A percentile compares a stretch with the other conserved stretches of the same genome.
These are phyloP conservation scores for Drosophila grimshawi DNA, from an alignment of 1,140 invertebrate species.

Conservation along the genomic window DNA sequence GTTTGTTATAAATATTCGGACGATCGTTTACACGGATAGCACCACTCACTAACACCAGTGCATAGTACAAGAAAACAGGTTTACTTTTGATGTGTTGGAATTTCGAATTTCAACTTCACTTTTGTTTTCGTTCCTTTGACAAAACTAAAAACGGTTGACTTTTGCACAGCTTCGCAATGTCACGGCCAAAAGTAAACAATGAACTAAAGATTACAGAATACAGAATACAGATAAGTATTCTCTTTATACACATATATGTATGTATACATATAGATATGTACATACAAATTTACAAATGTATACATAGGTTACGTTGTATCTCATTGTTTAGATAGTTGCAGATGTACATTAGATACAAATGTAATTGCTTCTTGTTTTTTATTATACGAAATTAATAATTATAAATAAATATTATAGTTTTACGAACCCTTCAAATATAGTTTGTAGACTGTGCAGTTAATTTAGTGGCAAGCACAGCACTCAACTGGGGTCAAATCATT, in stretches of 20 bases:
- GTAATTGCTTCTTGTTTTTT: not conserved
- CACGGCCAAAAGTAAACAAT: constrained; percentile 53
- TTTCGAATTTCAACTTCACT: constrained; percentile 58
- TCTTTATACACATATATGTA: not conserved
- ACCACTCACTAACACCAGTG: constrained; percentile 33
- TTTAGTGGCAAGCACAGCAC: constrained; percentile 16
- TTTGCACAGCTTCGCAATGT: constrained; percentile 31
- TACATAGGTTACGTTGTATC: not conserved
- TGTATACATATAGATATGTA: not conserved
- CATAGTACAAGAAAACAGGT: constrained; percentile 50
- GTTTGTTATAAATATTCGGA: constrained; percentile 40
- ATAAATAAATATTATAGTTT: not conserved
- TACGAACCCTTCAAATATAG: not conserved
- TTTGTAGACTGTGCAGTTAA: constrained; percentile 2
- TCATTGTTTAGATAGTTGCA: not conserved
- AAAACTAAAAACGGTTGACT: constrained; percentile 52
- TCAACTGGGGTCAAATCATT: constrained; percentile 52
- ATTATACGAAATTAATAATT: constrained; percentile 1
- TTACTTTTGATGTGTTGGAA: constrained; percentile 30
- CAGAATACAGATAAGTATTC: not conserved
- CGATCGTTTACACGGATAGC: constrained; percentile 45
- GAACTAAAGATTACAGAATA: constrained; percentile 9
- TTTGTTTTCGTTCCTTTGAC: constrained; percentile 59
- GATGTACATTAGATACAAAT: too few species aligned
- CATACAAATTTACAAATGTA: too few species aligned